Evolutionary conservation across 2,113 vertebrate species (phyloP), one percentile per base, ranked within the genome.

Genomic region (Alethe castanea): DNA sequence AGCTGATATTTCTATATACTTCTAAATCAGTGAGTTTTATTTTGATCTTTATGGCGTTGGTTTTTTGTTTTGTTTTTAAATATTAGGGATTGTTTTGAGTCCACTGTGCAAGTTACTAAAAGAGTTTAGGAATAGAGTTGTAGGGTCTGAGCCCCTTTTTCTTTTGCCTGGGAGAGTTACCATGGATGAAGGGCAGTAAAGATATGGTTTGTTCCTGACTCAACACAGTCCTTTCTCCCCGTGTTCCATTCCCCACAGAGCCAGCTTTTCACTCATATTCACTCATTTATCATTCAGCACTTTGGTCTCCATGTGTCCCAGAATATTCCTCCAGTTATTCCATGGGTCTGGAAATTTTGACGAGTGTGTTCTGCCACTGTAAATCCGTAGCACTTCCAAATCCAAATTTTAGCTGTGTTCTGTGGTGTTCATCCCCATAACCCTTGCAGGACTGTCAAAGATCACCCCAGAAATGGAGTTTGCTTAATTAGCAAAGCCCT

Each of bases 181-280:
- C 3, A 5, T 25, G 25, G 31, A 22, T 73, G 64, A 77, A 61
- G 62, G 23, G 52, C 29, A 70, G 19, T 53, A 36, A 61, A 79
- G 65, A 48, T 36, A 4, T 16, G 4, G 11, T 53, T 86, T 74
- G 28, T 65, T 84, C 50, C 64, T 45, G 19, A 14, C 31, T 83
- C 26, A 47, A 6, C 16, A 10, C 12, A 36, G 7, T 28, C 11
- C 6, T 24, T 23, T 26, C 14, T 5, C 3, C 2, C 7, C 6
- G 14, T 15, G 6, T 36, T 60, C 35, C 14, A 11, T 31, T 77
- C 18, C 38, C 45, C 14, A 38, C 19, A 66, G 24, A 25, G 5
- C 13, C 29, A 66, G 38, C 44, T 28, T 78, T 61, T 66, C 13
- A 16, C 14, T 36, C 3, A 0, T 23, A 25, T 3, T 14, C 4